Percentiles rank a stretch among this genome's conserved stretches.
Conservation (phyloP, 2,113 vertebrate species). For the Oncorhynchus nerka region DNA sequence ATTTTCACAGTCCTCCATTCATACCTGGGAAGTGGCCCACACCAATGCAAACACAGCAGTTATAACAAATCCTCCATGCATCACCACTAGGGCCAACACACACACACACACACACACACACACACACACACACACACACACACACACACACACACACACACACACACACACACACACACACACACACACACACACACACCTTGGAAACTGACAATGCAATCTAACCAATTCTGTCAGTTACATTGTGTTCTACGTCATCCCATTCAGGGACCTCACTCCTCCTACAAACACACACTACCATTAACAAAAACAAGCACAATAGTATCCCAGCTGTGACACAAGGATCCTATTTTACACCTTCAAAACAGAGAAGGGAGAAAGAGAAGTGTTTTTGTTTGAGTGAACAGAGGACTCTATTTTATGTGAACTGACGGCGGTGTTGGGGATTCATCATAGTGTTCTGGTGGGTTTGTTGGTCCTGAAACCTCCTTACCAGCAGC, state of each 20-base stretch:
- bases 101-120: too few species aligned
- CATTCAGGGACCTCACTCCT: not conserved
- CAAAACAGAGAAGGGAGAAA: too few species aligned
- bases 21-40: not conserved
- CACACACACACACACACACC: too few species aligned
- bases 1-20: not conserved
- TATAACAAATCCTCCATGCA: not conserved
- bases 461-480: not conserved
- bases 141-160: too few species aligned
- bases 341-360: too few species aligned
- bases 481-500: slow-evolving; percentile 6
- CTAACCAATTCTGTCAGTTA: not conserved
- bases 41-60: not conserved
- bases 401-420: not conserved
- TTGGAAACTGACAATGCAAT: not conserved
- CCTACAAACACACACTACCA: not conserved
- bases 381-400: not conserved
- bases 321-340: not conserved
- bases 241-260: not conserved
- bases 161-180: too few species aligned
- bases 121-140: not conserved
- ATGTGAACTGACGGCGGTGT: not conserved
- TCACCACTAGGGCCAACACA: not conserved
- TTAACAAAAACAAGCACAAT: not conserved
- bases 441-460: not conserved